Conservation (phyloP, 64 coral and sea anemone species). For the Montipora cactus region DNA sequence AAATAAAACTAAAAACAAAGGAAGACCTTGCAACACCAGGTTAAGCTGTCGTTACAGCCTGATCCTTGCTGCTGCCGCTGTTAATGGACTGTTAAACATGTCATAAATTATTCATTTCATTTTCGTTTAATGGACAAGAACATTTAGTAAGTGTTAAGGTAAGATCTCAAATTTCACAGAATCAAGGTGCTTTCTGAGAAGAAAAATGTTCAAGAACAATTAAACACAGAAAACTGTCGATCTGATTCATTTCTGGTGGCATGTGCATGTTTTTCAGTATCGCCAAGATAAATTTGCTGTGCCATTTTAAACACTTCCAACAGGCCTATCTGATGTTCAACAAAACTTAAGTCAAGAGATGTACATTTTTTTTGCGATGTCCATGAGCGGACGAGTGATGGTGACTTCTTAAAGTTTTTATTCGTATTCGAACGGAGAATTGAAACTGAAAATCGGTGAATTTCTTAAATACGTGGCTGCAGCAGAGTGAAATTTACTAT, state of each 20-base stretch:
- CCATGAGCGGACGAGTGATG: not conserved
- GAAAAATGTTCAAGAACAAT: slow-evolving; percentile 28
- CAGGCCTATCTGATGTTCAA: slow-evolving; percentile 35
- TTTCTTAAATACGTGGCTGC: not conserved
- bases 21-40: not conserved
- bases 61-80: not conserved
- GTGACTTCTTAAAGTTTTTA: not conserved
- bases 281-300: not conserved
- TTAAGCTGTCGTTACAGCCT: slow-evolving; percentile 31
- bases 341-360: slow-evolving; percentile 44
- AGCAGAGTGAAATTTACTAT: not conserved
- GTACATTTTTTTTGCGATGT: not conserved
- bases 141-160: slow-evolving; percentile 16
- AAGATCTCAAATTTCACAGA: slow-evolving; percentile 39
- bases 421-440: not conserved
- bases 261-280: not conserved
- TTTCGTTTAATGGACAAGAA: slow-evolving; percentile 40
- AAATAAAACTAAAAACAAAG: not conserved
- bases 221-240: not conserved
- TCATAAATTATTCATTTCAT: slow-evolving; percentile 57
- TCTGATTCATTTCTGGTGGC: not conserved
- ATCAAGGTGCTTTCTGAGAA: not conserved
- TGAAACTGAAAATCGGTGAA: not conserved
- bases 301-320: not conserved
- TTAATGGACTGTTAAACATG: slow-evolving; percentile 37